Evolutionary conservation across 1,140 invertebrate species (phyloP).

Genomic region (Cydia splendana): DNA sequence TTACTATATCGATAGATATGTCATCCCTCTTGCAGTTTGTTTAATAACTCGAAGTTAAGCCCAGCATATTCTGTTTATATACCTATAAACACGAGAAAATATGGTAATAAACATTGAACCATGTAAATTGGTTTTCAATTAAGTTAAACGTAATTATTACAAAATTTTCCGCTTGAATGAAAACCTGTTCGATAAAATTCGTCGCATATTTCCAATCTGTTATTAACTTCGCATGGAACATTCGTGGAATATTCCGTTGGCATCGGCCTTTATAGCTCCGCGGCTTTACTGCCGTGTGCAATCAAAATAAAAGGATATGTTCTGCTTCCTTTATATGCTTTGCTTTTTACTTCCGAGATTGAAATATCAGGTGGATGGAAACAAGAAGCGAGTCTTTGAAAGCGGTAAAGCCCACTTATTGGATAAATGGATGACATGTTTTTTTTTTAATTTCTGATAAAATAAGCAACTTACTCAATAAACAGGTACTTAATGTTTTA

Average conservation of each 20-base stretch:
- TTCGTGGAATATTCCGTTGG: background rate
- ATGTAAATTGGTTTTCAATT: no score
- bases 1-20: no score
- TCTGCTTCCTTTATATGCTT: background rate
- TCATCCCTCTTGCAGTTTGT: no score
- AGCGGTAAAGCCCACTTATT: background rate
- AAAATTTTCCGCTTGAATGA: constrained; percentile 31
- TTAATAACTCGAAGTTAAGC: no score
- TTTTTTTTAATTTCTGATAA: no score
- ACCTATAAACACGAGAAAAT: no score
- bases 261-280: background rate
- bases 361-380: no score
- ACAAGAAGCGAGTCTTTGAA: background rate
- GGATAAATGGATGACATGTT: background rate
- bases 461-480: no score
- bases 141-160: constrained; percentile 38
- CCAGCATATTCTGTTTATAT: no score
- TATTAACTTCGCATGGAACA: background rate
- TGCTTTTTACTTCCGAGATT: background rate
- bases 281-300: background rate
- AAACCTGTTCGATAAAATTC: background rate
- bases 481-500: no score
- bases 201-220: background rate
- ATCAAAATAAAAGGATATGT: constrained; percentile 11
- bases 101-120: no score